phyloP scores from a whole-genome alignment of 2,888 invertebrate genomes.

The Tenodera sinensis region DNA sequence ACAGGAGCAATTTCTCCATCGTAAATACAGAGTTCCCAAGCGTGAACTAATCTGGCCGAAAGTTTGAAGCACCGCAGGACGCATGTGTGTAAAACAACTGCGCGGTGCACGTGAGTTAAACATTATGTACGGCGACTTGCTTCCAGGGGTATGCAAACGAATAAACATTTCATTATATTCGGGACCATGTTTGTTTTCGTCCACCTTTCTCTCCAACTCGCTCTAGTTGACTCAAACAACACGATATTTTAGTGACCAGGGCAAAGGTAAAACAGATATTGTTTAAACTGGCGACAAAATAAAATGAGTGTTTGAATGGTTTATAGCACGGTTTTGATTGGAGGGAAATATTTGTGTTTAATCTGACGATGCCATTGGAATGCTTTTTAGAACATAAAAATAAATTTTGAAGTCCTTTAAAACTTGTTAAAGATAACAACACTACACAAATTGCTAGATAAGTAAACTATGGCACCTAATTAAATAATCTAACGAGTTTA shows the following conservation, averaged over 20 bases:
- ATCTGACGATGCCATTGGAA: too few species aligned
- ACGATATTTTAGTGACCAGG: background rate
- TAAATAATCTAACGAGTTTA: too few species aligned
- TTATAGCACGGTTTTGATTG: too few species aligned
- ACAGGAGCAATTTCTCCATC: background rate
- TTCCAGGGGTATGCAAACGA: background rate
- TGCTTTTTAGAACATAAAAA: too few species aligned
- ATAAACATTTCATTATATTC: background rate
- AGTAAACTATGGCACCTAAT: too few species aligned
- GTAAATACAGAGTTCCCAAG: background rate
- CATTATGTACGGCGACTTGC: background rate
- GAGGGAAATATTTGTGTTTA: too few species aligned
- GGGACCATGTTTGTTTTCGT: background rate
- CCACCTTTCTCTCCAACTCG: background rate
- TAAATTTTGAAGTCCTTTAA: too few species aligned
- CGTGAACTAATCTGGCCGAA: background rate
- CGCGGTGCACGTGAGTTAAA: background rate
- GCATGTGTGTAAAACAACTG: background rate
- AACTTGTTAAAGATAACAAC: too few species aligned
- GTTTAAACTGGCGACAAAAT: background rate
- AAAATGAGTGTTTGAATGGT: too few species aligned
- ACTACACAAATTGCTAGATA: too few species aligned
- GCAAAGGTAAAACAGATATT: background rate
- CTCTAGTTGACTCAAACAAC: too few species aligned
- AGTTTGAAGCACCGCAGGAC: background rate